Conservation (phyloP, 2,113 vertebrate genomes). For the Cyphomyrus plagiostoma region DNA sequence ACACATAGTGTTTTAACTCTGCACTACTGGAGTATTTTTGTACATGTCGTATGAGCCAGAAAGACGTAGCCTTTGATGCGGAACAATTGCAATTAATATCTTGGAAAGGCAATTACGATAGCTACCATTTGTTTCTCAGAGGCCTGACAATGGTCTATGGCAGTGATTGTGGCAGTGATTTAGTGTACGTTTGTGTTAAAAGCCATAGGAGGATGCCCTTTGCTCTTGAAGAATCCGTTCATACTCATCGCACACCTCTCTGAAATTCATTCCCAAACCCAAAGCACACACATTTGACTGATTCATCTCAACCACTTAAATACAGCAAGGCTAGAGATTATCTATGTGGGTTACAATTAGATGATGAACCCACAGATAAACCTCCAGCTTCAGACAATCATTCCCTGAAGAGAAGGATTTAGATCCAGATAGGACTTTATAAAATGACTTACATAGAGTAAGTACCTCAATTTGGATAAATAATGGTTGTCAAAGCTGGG, state of each 20-base stretch:
- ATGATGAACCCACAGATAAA: slow-evolving; percentile 5
- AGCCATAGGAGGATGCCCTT: background rate
- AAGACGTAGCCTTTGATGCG: background rate
- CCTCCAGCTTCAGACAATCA: background rate
- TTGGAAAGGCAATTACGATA: background rate
- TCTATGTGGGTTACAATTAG: slow-evolving; percentile 15
- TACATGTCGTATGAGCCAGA: background rate
- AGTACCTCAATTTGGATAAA: slow-evolving; percentile 16
- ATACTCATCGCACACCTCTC: background rate
- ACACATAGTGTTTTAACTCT: background rate
- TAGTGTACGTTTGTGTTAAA: background rate
- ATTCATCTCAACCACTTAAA: slow-evolving; percentile 12
- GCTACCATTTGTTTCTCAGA: background rate
- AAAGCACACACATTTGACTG: background rate
- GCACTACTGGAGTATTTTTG: slow-evolving; percentile 19
- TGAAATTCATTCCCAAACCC: background rate
- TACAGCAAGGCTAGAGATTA: background rate
- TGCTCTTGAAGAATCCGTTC: background rate
- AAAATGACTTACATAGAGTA: slow-evolving; percentile 7
- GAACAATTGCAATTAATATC: background rate
- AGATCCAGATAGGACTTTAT: slow-evolving; percentile 13
- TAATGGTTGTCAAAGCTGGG: slow-evolving; percentile 23
- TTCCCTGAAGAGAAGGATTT: slow-evolving; percentile 18
- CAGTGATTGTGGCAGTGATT: background rate
- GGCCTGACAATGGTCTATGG: background rate